phyloP scores from a whole-genome alignment of 2,113 vertebrate species.

The Podarcis muralis region DNA sequence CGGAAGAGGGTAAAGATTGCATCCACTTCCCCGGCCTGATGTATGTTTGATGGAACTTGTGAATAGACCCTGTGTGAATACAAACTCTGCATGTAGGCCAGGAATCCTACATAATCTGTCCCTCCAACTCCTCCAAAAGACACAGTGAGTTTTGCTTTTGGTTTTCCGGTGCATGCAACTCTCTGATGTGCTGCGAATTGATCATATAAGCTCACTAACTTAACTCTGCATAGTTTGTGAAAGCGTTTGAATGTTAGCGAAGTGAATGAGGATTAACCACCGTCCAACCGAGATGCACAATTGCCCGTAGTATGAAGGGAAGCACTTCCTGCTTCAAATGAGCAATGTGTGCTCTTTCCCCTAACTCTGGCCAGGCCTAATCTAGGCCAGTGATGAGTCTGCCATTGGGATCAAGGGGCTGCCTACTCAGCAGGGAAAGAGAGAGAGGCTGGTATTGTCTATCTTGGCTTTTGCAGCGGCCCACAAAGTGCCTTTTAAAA shows the following conservation, averaged over 20 bases:
- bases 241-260: background rate
- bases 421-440: background rate
- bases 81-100: background rate
- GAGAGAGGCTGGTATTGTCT: background rate
- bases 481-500: no score
- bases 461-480: background rate
- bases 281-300: background rate
- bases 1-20: background rate
- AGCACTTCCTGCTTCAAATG: background rate
- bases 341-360: background rate
- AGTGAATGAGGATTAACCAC: background rate
- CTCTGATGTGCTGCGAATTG: background rate
- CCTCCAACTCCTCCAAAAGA: background rate
- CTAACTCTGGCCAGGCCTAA: background rate
- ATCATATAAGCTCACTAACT: background rate
- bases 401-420: background rate
- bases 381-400: background rate
- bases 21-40: background rate
- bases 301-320: background rate
- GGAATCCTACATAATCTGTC: no score
- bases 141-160: background rate
- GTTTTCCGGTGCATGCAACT: background rate
- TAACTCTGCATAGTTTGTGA: background rate
- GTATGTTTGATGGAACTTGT: background rate
- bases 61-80: background rate